Evolutionary conservation across 2,888 invertebrate species (phyloP).

Genomic region (Drosophila nr. perissopoda): DNA sequence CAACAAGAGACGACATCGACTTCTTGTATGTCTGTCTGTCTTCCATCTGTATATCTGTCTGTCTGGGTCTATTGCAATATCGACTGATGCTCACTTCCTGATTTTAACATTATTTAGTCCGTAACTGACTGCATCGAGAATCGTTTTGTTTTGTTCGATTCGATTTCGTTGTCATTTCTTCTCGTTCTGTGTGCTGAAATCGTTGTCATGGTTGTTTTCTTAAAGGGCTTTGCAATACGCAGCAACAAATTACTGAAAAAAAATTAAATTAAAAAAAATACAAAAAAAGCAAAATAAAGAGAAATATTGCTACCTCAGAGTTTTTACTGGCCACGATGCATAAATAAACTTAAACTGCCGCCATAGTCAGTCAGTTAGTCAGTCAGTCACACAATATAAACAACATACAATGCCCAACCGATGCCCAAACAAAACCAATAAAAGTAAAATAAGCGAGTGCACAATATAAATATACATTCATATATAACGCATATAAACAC

Average conservation of each 20-base stretch:
- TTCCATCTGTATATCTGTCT: background rate
- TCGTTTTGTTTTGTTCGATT: slow-evolving; percentile 31
- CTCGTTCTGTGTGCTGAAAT: slow-evolving; percentile 18
- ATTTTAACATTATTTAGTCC: slow-evolving; percentile 67
- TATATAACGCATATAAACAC: slow-evolving; percentile 53
- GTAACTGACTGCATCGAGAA: slow-evolving; percentile 47
- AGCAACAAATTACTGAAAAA: slow-evolving; percentile 28
- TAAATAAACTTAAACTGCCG: slow-evolving; percentile 62
- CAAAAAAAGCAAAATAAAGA: background rate
- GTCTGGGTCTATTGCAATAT: slow-evolving; percentile 59
- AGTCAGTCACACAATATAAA: slow-evolving; percentile 56
- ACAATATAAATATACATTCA: slow-evolving; percentile 65
- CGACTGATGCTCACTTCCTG: slow-evolving; percentile 67
- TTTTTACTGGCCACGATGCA: slow-evolving; percentile 61
- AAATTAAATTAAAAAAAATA: background rate
- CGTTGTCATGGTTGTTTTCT: slow-evolving; percentile 27
- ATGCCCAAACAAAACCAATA: slow-evolving; percentile 69
- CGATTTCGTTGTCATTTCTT: slow-evolving; percentile 18
- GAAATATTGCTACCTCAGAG: slow-evolving; percentile 50
- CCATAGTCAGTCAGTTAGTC: slow-evolving; percentile 46
- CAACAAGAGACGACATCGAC: slow-evolving; percentile 49
- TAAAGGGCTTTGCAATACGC: slow-evolving; percentile 51
- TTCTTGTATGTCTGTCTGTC: slow-evolving; percentile 34
- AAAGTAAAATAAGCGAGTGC: slow-evolving; percentile 67
- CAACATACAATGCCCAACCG: slow-evolving; percentile 49